phyloP scores from a whole-genome alignment of 2,797 vertebrate genomes.

The Euthynnus affinis region DNA sequence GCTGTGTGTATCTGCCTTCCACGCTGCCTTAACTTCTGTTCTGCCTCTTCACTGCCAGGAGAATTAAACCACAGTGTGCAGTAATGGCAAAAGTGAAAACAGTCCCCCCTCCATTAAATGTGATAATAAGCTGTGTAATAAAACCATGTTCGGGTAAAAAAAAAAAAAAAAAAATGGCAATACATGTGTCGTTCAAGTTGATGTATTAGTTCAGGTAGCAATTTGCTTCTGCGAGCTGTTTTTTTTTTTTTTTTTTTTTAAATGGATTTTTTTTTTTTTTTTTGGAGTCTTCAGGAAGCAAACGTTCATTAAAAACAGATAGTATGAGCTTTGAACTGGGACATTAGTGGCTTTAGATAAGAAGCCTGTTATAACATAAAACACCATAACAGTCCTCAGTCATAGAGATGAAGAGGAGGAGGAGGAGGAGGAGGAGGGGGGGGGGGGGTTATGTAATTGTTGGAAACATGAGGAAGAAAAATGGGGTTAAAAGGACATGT shows the following conservation, averaged over 20 bases:
- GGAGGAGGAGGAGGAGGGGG: too few species aligned
- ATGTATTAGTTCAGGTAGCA: constrained; percentile 66
- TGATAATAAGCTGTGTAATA: constrained; percentile 68
- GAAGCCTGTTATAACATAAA: background rate
- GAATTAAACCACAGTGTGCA: constrained; percentile 69
- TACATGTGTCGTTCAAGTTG: constrained; percentile 62
- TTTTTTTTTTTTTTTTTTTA: constrained; percentile 54
- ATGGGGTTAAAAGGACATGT: constrained; percentile 31
- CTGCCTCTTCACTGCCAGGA: constrained; percentile 62
- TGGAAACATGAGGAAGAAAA: constrained; percentile 24
- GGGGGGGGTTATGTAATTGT: constrained; percentile 1
- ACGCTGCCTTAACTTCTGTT: constrained; percentile 65
- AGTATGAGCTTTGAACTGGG: constrained; percentile 50
- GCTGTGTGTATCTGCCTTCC: constrained; percentile 60
- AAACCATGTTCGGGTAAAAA: constrained; percentile 45
- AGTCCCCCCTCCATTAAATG: constrained; percentile 71
- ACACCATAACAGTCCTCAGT: background rate
- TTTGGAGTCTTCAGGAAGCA: constrained; percentile 43
- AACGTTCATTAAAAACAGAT: constrained; percentile 52
- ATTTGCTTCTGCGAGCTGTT: constrained; percentile 60
- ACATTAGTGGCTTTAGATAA: constrained; percentile 63
- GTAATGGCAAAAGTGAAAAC: constrained; percentile 65
- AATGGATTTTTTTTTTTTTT: constrained; percentile 56
- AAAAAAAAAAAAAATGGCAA: constrained; percentile 34
- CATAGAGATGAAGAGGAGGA: background rate